A percentile compares a stretch with the other conserved stretches of the same genome.
These are phyloP conservation scores for Prorops nasuta DNA, from an alignment of 1,140 invertebrate species.

Conservation along the genomic window DNA sequence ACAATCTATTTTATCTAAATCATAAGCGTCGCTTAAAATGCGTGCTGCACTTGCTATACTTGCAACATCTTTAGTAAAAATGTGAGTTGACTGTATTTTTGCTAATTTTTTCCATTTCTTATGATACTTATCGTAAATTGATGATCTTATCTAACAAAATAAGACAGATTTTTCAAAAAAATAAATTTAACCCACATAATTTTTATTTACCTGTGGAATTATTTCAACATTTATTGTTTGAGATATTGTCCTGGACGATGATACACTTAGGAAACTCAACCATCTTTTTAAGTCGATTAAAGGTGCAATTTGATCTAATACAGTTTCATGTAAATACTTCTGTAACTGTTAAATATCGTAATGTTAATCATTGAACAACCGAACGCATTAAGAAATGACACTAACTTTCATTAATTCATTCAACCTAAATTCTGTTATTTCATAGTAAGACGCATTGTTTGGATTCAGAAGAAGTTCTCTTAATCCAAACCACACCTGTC, in stretches of 20 bases:
- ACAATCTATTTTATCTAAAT: slow-evolving; percentile 53
- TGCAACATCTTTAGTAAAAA: slow-evolving; percentile 57
- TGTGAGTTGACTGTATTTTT: slow-evolving; percentile 54
- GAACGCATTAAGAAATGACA: slow-evolving; percentile 10
- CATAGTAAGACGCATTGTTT: slow-evolving; percentile 64
- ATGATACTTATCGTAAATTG: slow-evolving; percentile 51
- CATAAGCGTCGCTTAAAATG: slow-evolving; percentile 51
- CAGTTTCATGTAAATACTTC: slow-evolving; percentile 61
- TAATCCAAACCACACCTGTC: slow-evolving; percentile 72
- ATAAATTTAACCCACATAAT: neutral
- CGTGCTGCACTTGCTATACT: slow-evolving; percentile 56
- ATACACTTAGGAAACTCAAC: slow-evolving; percentile 58
- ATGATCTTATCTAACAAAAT: slow-evolving; percentile 53
- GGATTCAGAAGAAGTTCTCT: slow-evolving; percentile 67
- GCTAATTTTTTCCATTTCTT: slow-evolving; percentile 62
- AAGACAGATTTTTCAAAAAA: neutral
- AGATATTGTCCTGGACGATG: slow-evolving; percentile 33
- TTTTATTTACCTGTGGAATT: slow-evolving; percentile 51
- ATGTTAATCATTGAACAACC: neutral
- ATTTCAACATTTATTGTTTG: slow-evolving; percentile 60
- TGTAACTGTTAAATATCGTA: slow-evolving; percentile 53
- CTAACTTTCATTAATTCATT: slow-evolving; percentile 62
- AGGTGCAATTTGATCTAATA: slow-evolving; percentile 75
- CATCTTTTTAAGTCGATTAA: slow-evolving; percentile 72
- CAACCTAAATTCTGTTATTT: slow-evolving; percentile 67